Evolutionary conservation across 2,113 vertebrate genomes (phyloP), one percentile per base, ranked within the genome.

Genomic region (Aphelocoma coerulescens): DNA sequence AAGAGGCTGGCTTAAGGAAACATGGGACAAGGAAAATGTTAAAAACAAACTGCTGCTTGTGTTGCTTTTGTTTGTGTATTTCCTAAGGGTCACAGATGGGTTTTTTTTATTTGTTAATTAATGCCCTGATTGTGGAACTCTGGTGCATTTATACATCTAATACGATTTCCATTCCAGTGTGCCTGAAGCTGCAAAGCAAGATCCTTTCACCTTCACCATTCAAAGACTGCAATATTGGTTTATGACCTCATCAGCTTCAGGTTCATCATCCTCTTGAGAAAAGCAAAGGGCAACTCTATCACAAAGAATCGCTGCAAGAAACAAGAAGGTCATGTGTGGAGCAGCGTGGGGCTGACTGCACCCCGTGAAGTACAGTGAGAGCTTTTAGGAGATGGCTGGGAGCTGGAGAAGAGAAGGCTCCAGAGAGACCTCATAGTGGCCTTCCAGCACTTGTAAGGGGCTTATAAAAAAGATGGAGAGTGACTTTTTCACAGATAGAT

Each of bases 41-140:
- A 41, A 55, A 54, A 75, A 16, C 23, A 63, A 71, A 46, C 10
- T 65, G 18, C 48, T 79, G 17, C 11, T 58, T 61, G 27, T 10
- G 1, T 39, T 68, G 18, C 16, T 79, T 46, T 67, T 55, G 26
- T 54, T 24, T n/a, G 5, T 27, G 21, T 43, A 4, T 48, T 89
- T 93, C n/a, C 44, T 82, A 52, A 54, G 37, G 55, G 32, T 67
- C n/a, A 62, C 0, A 0, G 26, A 33, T 68, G 3, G 5, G 8
- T 0, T 7, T 39, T 76, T 66, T 68, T 63, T 3, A 51, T 48
- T 68, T 69, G 14, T 30, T 81, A 57, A 44, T 63, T 75, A 24
- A 35, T 1, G 3, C 3, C 7, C 44, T 28, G 20, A 33, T 14
- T 76, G 35, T 3, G 1, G n/a, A 67, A n/a, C 4, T 58, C 39